These are phyloP conservation scores for Tachysurus fulvidraco DNA, from an alignment of 2,113 vertebrate genomes.

Conservation along the genomic window DNA sequence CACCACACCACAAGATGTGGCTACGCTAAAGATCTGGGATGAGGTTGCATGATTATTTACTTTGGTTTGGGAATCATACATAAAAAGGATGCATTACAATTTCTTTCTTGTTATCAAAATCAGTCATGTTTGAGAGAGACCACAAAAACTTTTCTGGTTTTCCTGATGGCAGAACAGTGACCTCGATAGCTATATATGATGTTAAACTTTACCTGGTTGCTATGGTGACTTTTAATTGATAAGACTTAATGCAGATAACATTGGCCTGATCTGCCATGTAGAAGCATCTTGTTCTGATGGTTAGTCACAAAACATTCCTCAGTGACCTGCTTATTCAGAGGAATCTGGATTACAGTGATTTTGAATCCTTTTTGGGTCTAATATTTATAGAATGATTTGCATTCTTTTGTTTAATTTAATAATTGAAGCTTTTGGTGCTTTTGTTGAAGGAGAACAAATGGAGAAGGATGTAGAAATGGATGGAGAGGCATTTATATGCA, in stretches of 20 bases:
- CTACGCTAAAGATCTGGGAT: neutral
- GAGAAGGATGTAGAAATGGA: neutral
- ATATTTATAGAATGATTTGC: slow-evolving; percentile 28
- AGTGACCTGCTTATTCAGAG: neutral
- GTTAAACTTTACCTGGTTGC: neutral
- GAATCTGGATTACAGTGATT: slow-evolving; percentile 24
- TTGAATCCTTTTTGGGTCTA: slow-evolving; percentile 13
- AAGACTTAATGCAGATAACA: neutral
- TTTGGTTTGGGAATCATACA: neutral
- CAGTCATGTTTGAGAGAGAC: neutral
- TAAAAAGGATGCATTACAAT: neutral
- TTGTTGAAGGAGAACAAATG: slow-evolving; percentile 2
- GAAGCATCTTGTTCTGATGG: slow-evolving; percentile 18
- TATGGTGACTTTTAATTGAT: neutral
- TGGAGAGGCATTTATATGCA: slow-evolving; percentile 32
- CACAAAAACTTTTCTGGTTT: neutral
- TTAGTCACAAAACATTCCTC: slow-evolving; percentile 37
- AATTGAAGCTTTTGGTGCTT: neutral
- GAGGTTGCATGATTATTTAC: neutral
- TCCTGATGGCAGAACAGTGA: neutral
- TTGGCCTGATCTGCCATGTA: neutral
- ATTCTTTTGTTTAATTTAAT: slow-evolving; percentile 13
- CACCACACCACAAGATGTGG: neutral
- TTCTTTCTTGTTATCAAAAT: slow-evolving; percentile 16
- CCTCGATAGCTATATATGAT: neutral